Evolutionary conservation across 1,140 invertebrate species (phyloP).

Genomic region (Steinernema feltiae): DNA sequence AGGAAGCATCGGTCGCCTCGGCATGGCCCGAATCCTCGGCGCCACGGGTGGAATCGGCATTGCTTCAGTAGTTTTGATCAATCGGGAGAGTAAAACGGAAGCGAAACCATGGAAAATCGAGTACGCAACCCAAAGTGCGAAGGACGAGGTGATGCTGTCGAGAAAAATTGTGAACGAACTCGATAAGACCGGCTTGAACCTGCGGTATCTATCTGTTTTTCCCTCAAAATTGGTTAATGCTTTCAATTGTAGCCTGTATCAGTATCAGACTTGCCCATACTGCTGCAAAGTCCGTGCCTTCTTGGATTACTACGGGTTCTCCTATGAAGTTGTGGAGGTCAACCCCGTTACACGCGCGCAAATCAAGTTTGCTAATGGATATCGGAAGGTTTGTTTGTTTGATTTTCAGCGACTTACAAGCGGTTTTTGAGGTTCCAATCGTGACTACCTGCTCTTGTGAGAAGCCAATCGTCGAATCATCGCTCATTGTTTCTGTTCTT

Average conservation of each 20-base stretch:
- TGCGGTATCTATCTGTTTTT: no score
- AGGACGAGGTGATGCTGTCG: conserved; percentile 29
- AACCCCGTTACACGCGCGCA: conserved; percentile 82
- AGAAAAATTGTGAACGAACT: conserved; percentile 47
- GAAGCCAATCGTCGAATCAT: conserved; percentile 82
- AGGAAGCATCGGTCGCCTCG: neutral
- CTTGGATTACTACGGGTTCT: conserved; percentile 84
- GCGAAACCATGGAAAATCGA: conserved; percentile 24
- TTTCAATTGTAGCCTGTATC: no score
- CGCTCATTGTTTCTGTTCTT: conserved; percentile 83
- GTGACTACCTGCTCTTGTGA: conserved; percentile 43
- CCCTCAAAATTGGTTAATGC: no score
- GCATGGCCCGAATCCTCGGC: neutral
- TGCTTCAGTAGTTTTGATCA: conserved; percentile 29
- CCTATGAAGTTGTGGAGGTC: conserved; percentile 92
- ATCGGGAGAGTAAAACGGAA: conserved; percentile 27
- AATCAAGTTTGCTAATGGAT: conserved; percentile 78
- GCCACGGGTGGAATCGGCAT: conserved; percentile 19
- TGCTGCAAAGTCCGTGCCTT: conserved; percentile 88
- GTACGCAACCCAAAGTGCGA: conserved; percentile 23
- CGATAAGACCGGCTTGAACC: conserved; percentile 71
- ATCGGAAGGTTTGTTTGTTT: conserved; percentile 69
- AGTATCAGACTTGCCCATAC: conserved; percentile 96
- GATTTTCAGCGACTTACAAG: conserved; percentile 1
- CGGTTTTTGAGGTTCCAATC: conserved; percentile 51